These are phyloP conservation scores for Nannoperca obscura DNA, from an alignment of 2,797 vertebrate genomes.

Conservation along the genomic window DNA sequence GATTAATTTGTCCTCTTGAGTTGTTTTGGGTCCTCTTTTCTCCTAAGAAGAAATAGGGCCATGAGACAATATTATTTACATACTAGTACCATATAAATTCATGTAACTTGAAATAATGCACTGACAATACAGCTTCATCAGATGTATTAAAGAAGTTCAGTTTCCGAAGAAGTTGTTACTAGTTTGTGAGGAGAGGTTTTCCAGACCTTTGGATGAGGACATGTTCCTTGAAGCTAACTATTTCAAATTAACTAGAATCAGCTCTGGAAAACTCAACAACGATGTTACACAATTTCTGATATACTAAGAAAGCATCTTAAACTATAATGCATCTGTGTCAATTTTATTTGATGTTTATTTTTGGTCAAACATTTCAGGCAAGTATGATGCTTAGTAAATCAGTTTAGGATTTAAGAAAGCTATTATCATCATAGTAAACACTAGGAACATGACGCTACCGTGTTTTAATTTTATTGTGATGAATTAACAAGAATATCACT, in stretches of 20 bases:
- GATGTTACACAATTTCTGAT: not conserved
- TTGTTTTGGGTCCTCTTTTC: slow-evolving; percentile 83
- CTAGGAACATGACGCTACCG: not conserved
- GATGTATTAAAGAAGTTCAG: not conserved
- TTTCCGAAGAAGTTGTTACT: slow-evolving; percentile 80
- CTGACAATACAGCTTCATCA: not conserved
- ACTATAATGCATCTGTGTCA: not conserved
- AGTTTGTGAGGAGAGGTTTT: slow-evolving; percentile 89
- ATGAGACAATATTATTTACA: not conserved
- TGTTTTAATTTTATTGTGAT: not conserved
- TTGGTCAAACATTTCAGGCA: not conserved
- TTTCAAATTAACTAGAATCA: slow-evolving; percentile 86
- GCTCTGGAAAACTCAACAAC: slow-evolving; percentile 72
- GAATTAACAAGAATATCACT: not conserved
- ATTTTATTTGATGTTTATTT: not conserved
- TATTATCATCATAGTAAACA: not conserved
- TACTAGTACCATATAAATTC: not conserved
- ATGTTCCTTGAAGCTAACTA: slow-evolving; percentile 84
- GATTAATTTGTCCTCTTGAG: slow-evolving; percentile 81
- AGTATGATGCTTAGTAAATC: not conserved
- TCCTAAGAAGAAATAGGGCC: slow-evolving; percentile 62
- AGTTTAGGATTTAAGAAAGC: not conserved
- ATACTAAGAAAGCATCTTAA: not conserved
- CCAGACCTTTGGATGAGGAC: slow-evolving; percentile 91
- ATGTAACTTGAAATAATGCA: not conserved